A percentile compares a stretch with the other conserved stretches of the same genome.
These are phyloP conservation scores for Temnothorax curvispinosus DNA, from an alignment of 1,140 invertebrate species.

Conservation along the genomic window DNA sequence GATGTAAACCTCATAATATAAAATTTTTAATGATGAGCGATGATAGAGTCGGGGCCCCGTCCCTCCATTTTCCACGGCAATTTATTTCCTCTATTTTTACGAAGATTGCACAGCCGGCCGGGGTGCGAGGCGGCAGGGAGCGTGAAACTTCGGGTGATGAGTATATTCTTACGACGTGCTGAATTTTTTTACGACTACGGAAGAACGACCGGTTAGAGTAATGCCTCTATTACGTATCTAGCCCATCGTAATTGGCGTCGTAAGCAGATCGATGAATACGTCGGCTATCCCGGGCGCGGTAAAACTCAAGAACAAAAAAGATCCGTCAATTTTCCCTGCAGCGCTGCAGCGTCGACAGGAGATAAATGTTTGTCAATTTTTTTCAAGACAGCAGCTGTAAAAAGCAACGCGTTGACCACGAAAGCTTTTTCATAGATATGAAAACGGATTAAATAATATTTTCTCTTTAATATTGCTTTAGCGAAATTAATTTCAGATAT, in stretches of 20 bases:
- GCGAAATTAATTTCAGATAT: not conserved
- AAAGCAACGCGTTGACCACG: not conserved
- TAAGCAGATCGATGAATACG: constrained; percentile 57
- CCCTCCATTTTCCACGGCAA: constrained; percentile 14
- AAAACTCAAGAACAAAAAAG: not conserved
- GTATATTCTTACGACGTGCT: constrained; percentile 54
- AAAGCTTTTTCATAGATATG: not conserved
- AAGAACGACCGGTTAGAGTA: constrained; percentile 43
- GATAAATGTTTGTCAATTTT: constrained; percentile 25
- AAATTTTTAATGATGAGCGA: constrained; percentile 60
- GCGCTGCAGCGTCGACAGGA: not conserved
- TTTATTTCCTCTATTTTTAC: constrained; percentile 55
- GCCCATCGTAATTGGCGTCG: constrained; percentile 21
- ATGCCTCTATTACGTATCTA: constrained; percentile 29
- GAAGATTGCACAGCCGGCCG: constrained; percentile 20
- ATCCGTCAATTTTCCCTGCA: constrained; percentile 28
- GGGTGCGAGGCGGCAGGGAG: not conserved
- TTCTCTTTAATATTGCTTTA: not conserved
- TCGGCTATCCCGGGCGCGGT: not conserved
- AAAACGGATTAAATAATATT: not conserved
- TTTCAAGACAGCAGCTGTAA: not conserved
- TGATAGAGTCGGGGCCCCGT: constrained; percentile 7
- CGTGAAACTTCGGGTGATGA: constrained; percentile 13
- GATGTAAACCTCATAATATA: constrained; percentile 40
- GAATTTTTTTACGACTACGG: constrained; percentile 44